Evolutionary conservation across 1,140 invertebrate genomes (phyloP).

Genomic region (Tenebrio molitor): DNA sequence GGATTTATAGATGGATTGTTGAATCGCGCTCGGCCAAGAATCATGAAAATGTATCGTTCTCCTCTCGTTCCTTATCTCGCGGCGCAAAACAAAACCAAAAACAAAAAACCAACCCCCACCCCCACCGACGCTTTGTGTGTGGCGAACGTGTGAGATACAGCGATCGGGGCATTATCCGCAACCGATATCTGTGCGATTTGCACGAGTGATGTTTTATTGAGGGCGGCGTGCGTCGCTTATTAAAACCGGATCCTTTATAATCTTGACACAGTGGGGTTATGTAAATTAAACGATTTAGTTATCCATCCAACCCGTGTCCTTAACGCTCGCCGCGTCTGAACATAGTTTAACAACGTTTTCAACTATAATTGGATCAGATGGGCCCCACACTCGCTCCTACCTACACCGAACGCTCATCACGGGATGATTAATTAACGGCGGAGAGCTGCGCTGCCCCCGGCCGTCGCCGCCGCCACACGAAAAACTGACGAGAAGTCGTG

Average conservation of each 20-base stretch:
- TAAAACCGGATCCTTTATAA: constrained; percentile 52
- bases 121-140: not conserved
- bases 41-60: constrained; percentile 40
- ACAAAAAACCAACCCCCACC: too few species aligned
- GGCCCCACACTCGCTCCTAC: constrained; percentile 21
- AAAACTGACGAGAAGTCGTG: not conserved
- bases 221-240: constrained; percentile 32
- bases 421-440: constrained; percentile 22
- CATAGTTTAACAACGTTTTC: constrained; percentile 52
- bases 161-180: constrained; percentile 12
- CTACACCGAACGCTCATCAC: constrained; percentile 30
- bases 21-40: constrained; percentile 3
- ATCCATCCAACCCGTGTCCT: constrained; percentile 50
- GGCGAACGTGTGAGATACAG: constrained; percentile 23
- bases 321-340: constrained; percentile 48
- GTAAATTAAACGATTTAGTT: constrained; percentile 51
- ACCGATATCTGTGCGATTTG: not conserved
- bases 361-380: constrained; percentile 53
- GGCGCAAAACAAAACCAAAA: too few species aligned
- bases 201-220: not conserved
- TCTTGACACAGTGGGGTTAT: constrained; percentile 43
- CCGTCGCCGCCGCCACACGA: not conserved
- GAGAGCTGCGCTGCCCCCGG: not conserved
- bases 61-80: constrained; percentile 6
- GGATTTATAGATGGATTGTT: constrained; percentile 46